Evolutionary conservation across 1,140 invertebrate genomes (phyloP), one percentile per base, ranked within the genome.

Genomic region (Drosophila subobscura): DNA sequence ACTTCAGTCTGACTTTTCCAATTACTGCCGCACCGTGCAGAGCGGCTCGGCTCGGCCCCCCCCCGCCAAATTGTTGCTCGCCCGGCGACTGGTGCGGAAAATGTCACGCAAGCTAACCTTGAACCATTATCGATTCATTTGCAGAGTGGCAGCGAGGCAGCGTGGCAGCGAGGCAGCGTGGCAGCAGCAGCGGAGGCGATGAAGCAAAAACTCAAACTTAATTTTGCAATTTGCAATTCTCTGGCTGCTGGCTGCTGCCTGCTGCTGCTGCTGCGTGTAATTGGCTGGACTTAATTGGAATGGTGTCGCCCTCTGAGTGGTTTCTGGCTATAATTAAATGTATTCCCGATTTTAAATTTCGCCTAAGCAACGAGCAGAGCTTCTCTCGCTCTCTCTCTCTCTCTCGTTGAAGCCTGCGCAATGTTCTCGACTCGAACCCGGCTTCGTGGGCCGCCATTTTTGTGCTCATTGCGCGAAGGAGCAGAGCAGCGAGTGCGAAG

Each of bases 101-200:
- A 50, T 55, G 23, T 33, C 58, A 63, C 44, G 65, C 27, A 44
- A 71, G 53, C 51, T 83, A 80, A 86, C 81, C 81, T 85, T 85
- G 83, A 86, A 72, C 72, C 33, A 51, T 44, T 72, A 85, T 85
- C 78, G 81, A 85, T 85, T 80, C n/a, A 52, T 42, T 51, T 23
- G 56, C 22, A 29, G 25, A 25, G 25, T 5, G 25, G 25, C 25
- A 25, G 25, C 5, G n/a, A n/a, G 25, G 25, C 25, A 27, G 25
- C 5, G 25, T 27, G 25, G 25, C 25, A 27, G n/a, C n/a, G n/a
- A n/a, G n/a, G n/a, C n/a, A n/a, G n/a, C n/a, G 25, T 5, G 25
- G 25, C 25, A 27, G 25, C n/a, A n/a, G n/a, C n/a, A n/a, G n/a
- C n/a, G n/a, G n/a, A 27, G 25, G 29, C 29, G 29, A 3, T 33